Evolutionary conservation across 2,113 vertebrate species (phyloP).

Genomic region (Oncorhynchus tshawytscha): DNA sequence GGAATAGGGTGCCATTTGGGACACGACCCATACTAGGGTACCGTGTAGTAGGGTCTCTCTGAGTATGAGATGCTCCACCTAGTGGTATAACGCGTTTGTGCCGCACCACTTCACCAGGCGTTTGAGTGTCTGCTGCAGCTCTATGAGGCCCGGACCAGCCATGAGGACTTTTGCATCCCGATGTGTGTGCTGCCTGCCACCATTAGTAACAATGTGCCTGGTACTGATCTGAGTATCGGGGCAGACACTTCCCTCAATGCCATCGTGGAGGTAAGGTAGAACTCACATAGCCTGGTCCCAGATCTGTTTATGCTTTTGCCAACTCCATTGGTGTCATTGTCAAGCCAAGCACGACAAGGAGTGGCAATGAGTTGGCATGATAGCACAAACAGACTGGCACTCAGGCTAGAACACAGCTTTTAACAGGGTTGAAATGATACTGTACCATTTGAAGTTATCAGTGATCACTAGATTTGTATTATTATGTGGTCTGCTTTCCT

Average conservation of each 20-base stretch:
- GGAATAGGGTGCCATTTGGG: too few relatives aligned
- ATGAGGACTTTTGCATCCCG: slow-evolving; percentile 87
- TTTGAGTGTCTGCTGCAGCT: slow-evolving; percentile 81
- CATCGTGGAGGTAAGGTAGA: slow-evolving; percentile 87
- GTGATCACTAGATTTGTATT: too few relatives aligned
- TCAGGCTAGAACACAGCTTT: too few relatives aligned
- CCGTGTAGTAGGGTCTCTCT: not conserved
- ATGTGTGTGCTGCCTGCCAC: slow-evolving; percentile 89
- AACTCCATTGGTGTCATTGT: too few relatives aligned
- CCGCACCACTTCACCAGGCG: slow-evolving; percentile 76
- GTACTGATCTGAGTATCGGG: slow-evolving; percentile 87
- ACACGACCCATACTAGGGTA: not conserved
- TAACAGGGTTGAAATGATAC: too few relatives aligned
- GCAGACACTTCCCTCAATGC: slow-evolving; percentile 87
- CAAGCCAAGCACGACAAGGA: too few relatives aligned
- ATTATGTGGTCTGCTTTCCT: too few relatives aligned
- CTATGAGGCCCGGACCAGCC: slow-evolving; percentile 70
- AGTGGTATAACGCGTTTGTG: slow-evolving; percentile 55
- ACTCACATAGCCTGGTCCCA: not conserved
- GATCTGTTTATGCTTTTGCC: not conserved
- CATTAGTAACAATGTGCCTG: slow-evolving; percentile 94
- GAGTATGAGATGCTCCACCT: slow-evolving; percentile 27
- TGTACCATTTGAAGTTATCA: too few relatives aligned
- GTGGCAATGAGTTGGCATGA: too few relatives aligned
- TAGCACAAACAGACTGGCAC: too few relatives aligned